Percentiles rank a stretch among this genome's conserved stretches.
These are phyloP conservation scores for Diplazon laetatorius DNA, from an alignment of 2,888 invertebrate species.

Conservation along the genomic window DNA sequence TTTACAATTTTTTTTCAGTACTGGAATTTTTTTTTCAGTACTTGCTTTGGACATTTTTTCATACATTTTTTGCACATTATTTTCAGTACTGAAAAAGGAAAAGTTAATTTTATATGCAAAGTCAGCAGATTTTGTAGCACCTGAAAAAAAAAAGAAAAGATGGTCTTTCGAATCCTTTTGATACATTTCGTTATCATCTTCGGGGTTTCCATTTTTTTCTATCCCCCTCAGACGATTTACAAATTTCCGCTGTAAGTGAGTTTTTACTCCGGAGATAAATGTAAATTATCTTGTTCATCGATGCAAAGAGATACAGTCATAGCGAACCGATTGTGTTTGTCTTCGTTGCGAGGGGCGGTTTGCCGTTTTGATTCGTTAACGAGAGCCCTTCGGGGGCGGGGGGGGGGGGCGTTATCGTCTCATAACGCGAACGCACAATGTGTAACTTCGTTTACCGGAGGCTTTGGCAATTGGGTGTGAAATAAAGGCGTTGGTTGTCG, in stretches of 20 bases:
- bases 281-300: slow-evolving; percentile 39
- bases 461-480: slow-evolving; percentile 2
- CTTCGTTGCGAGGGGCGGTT: neutral
- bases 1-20: no score
- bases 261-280: neutral
- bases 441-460: no score
- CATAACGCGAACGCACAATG: neutral
- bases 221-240: slow-evolving; percentile 1
- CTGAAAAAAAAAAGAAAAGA: no score
- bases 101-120: no score
- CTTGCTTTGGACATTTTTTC: no score
- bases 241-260: neutral
- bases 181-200: neutral
- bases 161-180: no score
- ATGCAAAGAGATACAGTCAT: slow-evolving; percentile 44
- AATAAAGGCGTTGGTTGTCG: slow-evolving; percentile 1
- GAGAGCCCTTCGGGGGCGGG: neutral
- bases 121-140: no score
- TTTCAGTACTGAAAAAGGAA: no score
- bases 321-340: slow-evolving; percentile 7
- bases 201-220: neutral
- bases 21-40: no score
- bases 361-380: slow-evolving; percentile 21
- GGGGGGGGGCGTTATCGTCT: slow-evolving; percentile 6
- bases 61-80: no score